A percentile compares a stretch with the other conserved stretches of the same genome.
Evolutionary conservation across 2,113 vertebrate species (phyloP).

Genomic region (Bos javanicus): DNA sequence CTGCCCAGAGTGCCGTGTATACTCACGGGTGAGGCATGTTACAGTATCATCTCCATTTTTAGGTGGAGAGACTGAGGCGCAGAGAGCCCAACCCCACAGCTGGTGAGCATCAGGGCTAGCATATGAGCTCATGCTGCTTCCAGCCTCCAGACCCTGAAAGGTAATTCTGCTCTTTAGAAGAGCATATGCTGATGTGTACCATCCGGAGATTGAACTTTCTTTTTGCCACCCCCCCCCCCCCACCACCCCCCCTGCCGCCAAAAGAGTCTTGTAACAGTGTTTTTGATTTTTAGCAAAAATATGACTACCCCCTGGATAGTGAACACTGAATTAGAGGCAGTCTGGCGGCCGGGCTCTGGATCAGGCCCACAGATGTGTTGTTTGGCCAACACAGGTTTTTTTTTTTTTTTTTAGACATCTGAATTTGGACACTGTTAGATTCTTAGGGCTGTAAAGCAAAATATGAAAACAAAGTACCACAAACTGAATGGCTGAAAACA

Average conservation of each 20-base stretch:
- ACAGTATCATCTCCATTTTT: background rate
- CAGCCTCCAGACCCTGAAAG: background rate
- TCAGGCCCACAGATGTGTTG: background rate
- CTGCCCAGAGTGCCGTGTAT: rapidly evolving
- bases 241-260: no score
- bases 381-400: background rate
- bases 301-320: background rate
- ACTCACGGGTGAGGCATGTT: background rate
- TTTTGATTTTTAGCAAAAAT: background rate
- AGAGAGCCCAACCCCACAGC: background rate
- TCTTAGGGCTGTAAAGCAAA: background rate
- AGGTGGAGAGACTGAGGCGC: background rate
- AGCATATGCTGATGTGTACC: background rate
- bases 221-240: background rate
- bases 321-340: background rate
- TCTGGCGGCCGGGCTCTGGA: background rate
- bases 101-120: background rate
- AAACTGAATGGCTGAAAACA: background rate
- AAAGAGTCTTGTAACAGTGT: background rate
- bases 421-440: background rate
- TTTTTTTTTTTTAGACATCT: background rate
- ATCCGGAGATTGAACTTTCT: background rate
- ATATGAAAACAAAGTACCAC: background rate
- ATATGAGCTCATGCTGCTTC: background rate
- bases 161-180: background rate